Evolutionary conservation across 2,113 vertebrate species (phyloP).

Genomic region (Macaca mulatta): DNA sequence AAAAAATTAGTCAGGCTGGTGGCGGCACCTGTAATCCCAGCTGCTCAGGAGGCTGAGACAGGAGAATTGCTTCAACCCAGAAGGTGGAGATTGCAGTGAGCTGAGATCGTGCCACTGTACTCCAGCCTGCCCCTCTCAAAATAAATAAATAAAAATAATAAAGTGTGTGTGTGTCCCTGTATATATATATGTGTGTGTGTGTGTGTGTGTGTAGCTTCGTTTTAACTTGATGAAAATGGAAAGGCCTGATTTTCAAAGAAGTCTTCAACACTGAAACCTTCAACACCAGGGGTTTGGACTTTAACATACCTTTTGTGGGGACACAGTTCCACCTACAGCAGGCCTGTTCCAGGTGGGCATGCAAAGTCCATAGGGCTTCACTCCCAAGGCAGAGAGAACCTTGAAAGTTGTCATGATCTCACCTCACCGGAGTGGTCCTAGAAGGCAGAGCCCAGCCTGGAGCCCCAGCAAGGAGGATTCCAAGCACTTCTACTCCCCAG

Average conservation of each 20-base stretch:
- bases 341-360: rapidly evolving
- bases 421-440: rapidly evolving
- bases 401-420: background rate
- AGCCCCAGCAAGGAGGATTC: background rate
- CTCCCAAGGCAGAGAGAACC: background rate
- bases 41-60: too few relatives aligned
- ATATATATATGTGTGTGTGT: too few relatives aligned
- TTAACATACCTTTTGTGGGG: background rate
- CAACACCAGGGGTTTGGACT: too few relatives aligned
- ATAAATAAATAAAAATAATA: too few relatives aligned
- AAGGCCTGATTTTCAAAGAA: background rate
- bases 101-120: too few relatives aligned
- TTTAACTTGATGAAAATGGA: background rate
- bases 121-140: too few relatives aligned
- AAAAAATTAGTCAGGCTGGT: too few relatives aligned
- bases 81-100: too few relatives aligned
- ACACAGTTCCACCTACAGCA: background rate
- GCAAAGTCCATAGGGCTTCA: background rate
- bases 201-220: background rate
- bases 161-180: too few relatives aligned
- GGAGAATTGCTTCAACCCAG: too few relatives aligned
- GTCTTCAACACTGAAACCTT: background rate
- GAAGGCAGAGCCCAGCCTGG: background rate
- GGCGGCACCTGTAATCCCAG: too few relatives aligned
- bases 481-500: background rate